Conservation (phyloP, 2,797 vertebrate genomes). For the Oreonectes daqikongensis region DNA sequence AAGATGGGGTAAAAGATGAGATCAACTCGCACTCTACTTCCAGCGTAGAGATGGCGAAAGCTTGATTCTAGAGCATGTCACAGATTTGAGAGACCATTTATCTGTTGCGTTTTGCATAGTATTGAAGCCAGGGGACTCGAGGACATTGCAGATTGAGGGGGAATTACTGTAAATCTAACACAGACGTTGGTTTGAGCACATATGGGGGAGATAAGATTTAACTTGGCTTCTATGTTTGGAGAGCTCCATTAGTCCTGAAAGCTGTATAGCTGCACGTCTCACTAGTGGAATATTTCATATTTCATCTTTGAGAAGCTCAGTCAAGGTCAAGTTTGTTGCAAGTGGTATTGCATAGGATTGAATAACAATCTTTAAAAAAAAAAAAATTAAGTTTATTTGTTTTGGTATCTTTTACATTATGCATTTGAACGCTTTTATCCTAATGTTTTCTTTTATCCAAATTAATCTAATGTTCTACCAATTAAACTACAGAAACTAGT, state of each 20-base stretch:
- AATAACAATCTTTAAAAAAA: too few species aligned
- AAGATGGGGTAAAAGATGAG: constrained; percentile 20
- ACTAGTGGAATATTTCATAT: not conserved
- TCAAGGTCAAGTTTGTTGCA: not conserved
- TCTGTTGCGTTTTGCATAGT: constrained; percentile 2
- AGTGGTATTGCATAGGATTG: not conserved
- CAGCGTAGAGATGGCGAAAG: not conserved
- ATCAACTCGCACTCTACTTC: not conserved
- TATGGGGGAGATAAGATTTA: not conserved
- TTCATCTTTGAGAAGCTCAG: not conserved
- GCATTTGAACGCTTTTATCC: too few species aligned
- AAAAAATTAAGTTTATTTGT: too few species aligned
- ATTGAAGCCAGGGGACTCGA: not conserved
- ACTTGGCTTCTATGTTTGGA: constrained; percentile 9
- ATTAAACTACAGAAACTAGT: too few species aligned
- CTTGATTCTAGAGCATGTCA: constrained; percentile 13
- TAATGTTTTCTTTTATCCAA: too few species aligned
- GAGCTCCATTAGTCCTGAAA: not conserved
- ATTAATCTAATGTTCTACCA: too few species aligned
- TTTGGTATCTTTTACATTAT: too few species aligned
- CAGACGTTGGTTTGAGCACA: not conserved
- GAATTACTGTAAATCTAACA: constrained; percentile 18
- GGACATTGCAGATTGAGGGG: not conserved
- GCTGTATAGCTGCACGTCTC: not conserved
- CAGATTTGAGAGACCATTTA: not conserved